These are phyloP conservation scores for Tamias sibiricus DNA, from an alignment of 2,113 vertebrate species.

Conservation along the genomic window DNA sequence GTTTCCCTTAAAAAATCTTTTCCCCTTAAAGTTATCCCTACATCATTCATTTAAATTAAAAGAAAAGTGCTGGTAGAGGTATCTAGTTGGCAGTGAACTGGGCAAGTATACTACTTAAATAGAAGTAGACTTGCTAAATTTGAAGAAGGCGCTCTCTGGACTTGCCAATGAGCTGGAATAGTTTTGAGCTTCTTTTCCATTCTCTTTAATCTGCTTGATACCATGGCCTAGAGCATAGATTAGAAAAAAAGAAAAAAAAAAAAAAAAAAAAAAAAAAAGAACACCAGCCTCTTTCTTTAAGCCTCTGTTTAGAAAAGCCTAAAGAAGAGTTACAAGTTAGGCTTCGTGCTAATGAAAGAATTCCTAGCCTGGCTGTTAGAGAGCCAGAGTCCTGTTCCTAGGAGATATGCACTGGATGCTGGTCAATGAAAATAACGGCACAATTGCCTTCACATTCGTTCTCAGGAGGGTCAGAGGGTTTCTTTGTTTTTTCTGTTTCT, in stretches of 20 bases:
- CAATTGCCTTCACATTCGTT: background rate
- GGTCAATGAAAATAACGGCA: background rate
- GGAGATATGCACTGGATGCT: fast-evolving
- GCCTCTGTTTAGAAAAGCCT: background rate
- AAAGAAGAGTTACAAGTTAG: background rate
- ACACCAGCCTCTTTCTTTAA: background rate
- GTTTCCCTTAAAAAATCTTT: background rate
- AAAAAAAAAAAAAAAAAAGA: background rate
- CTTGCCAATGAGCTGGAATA: background rate
- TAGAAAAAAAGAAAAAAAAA: too few relatives aligned
- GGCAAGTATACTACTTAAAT: background rate
- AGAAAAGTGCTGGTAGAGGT: background rate
- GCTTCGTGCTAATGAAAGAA: background rate
- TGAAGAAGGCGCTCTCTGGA: slow-evolving; percentile 26
- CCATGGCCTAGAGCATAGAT: background rate
- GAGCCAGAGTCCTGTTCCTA: background rate
- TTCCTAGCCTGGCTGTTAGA: background rate
- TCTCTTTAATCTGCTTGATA: background rate
- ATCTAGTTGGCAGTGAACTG: background rate
- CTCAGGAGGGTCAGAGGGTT: background rate
- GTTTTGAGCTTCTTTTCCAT: background rate
- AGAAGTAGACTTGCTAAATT: background rate
- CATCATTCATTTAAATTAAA: background rate
- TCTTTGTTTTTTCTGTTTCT: background rate
- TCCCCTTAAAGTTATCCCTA: background rate